phyloP scores from a whole-genome alignment of 1,140 invertebrate genomes.

The Bursaphelenchus mucronatus region DNA sequence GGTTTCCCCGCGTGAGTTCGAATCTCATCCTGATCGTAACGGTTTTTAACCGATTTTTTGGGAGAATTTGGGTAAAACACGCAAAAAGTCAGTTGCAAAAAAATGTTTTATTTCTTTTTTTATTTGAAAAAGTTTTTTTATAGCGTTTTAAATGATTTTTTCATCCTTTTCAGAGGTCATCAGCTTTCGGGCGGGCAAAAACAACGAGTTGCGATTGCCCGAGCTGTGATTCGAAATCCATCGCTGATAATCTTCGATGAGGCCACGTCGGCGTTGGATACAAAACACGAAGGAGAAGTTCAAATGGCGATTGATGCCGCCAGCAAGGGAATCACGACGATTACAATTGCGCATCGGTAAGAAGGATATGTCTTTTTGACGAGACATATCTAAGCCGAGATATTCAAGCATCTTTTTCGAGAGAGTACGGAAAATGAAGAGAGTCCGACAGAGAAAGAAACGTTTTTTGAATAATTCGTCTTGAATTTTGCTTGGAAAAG shows the following conservation, averaged over 20 bases:
- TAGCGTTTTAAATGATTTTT: background rate
- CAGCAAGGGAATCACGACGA: slow-evolving; percentile 62
- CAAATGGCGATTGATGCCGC: slow-evolving; percentile 63
- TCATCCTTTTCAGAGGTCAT: slow-evolving; percentile 29
- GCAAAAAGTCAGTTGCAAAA: background rate
- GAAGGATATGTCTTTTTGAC: too few species aligned
- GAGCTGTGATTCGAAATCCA: slow-evolving; percentile 63
- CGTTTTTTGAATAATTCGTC: too few species aligned
- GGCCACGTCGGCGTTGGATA: slow-evolving; percentile 63
- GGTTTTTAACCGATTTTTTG: background rate
- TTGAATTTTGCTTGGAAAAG: too few species aligned
- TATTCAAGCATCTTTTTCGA: too few species aligned
- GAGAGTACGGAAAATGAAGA: too few species aligned
- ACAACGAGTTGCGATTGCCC: slow-evolving; percentile 63
- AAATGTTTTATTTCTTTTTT: background rate
- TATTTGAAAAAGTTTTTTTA: background rate
- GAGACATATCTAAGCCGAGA: too few species aligned
- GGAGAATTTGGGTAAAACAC: background rate
- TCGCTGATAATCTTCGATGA: slow-evolving; percentile 63
- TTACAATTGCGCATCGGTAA: slow-evolving; percentile 63
- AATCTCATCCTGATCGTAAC: slow-evolving; percentile 56
- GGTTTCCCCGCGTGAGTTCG: slow-evolving; percentile 58
- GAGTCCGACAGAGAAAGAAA: too few species aligned
- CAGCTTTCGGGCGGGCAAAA: slow-evolving; percentile 57
- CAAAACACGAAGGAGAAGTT: slow-evolving; percentile 63